Evolutionary conservation across 2,888 invertebrate genomes (phyloP), one percentile per base, ranked within the genome.

Genomic region (Neoitamus cyanurus): DNA sequence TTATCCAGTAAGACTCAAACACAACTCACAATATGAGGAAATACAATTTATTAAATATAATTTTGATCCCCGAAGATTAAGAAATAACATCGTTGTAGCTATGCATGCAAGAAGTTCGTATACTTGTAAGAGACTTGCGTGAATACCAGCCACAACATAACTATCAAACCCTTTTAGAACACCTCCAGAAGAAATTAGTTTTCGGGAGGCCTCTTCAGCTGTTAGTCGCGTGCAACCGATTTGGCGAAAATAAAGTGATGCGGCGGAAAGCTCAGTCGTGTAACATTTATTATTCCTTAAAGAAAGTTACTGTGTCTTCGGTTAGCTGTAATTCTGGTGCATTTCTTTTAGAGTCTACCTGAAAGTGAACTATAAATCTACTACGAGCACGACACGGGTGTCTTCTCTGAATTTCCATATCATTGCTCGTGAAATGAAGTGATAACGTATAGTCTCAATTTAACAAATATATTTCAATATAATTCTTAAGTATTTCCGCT

Each of bases 391-490:
- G n/a, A n/a, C n/a, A n/a, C n/a, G 77, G 83, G 85, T 85, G 83
- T 70, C 77, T 83, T 70, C 68, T 70, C 83, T 28, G 46, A 70
- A 85, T 85, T 85, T 85, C 83, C 85, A 85, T 85, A 83, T 85
- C n/a, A 70, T 6, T 42, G 70, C n/a, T 28, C 58, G 15, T 58
- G 58, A 9, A 58, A 58, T 58, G 9, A 3, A 1, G 5, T 58
- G 20, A 58, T 58, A 58, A 58, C 25, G 25, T 20, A 9, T 20
- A 58, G 20, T 58, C 25, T 20, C 5, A 58, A 58, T 58, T n/a
- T n/a, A n/a, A n/a, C n/a, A n/a, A n/a, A n/a, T n/a, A n/a, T n/a
- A n/a, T n/a, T n/a, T n/a, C n/a, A n/a, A n/a, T n/a, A n/a, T n/a
- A n/a, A n/a, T n/a, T 42, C 5, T n/a, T 31, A 31, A 31, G 0